phyloP scores from a whole-genome alignment of 1,140 invertebrate species.

The Halyomorpha halys region DNA sequence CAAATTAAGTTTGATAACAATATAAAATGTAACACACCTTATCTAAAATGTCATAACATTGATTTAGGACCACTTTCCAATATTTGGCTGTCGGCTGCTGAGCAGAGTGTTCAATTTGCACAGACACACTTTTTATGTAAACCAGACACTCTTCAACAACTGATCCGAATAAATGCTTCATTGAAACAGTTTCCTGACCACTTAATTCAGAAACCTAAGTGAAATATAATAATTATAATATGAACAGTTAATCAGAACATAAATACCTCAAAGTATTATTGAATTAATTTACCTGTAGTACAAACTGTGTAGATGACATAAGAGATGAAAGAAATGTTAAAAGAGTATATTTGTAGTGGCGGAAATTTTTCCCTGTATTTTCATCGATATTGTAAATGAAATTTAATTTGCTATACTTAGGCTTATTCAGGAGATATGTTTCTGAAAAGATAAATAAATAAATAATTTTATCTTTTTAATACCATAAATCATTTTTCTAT shows the following conservation, averaged over 20 bases:
- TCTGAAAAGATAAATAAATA: not conserved
- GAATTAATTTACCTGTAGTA: conserved; percentile 42
- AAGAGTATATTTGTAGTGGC: conserved; percentile 70
- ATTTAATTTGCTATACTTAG: conserved; percentile 13
- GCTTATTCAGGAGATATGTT: conserved; percentile 10
- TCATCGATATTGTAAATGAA: conserved; percentile 54
- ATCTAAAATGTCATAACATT: conserved; percentile 65
- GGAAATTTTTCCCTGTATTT: conserved; percentile 58
- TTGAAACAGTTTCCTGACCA: conserved; percentile 37
- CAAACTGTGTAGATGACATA: conserved; percentile 53
- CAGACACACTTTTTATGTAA: conserved; percentile 52
- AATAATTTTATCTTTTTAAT: too few species aligned
- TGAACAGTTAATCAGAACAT: not conserved
- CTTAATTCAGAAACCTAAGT: conserved; percentile 38
- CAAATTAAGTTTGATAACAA: too few species aligned
- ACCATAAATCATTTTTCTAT: too few species aligned
- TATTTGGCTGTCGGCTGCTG: conserved; percentile 55
- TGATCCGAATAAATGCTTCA: conserved; percentile 51
- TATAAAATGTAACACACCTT: conserved; percentile 37
- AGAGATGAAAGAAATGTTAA: conserved; percentile 57
- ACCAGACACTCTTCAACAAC: conserved; percentile 55
- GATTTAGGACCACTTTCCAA: conserved; percentile 66
- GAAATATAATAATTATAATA: conserved; percentile 5
- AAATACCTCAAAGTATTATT: too few species aligned
- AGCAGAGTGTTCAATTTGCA: conserved; percentile 41